These are phyloP conservation scores for Lates calcarifer DNA, from an alignment of 2,113 vertebrate genomes.

Conservation along the genomic window DNA sequence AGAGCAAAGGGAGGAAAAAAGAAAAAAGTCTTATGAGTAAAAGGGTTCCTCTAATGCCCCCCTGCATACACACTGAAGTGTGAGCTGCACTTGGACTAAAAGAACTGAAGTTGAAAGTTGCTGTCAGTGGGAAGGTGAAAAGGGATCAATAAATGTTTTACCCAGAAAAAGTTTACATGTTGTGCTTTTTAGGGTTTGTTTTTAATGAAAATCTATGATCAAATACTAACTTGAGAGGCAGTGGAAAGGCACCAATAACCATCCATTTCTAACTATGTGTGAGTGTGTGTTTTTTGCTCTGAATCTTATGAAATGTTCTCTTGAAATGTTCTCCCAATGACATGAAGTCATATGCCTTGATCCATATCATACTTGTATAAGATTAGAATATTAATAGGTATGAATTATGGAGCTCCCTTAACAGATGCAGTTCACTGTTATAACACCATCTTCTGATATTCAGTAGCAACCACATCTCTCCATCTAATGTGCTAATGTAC, in stretches of 20 bases:
- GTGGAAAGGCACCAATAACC: not conserved
- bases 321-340: not conserved
- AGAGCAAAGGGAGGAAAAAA: constrained; percentile 4
- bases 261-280: too few species aligned
- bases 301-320: too few species aligned
- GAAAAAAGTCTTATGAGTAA: not conserved
- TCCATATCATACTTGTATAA: not conserved
- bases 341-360: not conserved
- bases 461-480: not conserved
- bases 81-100: constrained; percentile 6
- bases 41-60: constrained; percentile 8
- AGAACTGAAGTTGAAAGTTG: not conserved
- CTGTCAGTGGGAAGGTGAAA: not conserved
- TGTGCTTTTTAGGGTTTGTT: not conserved
- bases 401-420: constrained; percentile 2
- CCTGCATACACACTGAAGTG: too few species aligned
- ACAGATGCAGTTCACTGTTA: constrained; percentile 21
- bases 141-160: not conserved
- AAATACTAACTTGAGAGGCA: not conserved
- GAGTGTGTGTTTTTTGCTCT: not conserved
- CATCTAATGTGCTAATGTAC: not conserved
- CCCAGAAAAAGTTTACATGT: not conserved
- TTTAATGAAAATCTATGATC: not conserved
- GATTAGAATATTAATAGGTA: not conserved
- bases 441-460: constrained; percentile 7